Conservation (phyloP, 2,888 invertebrate species). For the Pseudococcus longispinus region DNA sequence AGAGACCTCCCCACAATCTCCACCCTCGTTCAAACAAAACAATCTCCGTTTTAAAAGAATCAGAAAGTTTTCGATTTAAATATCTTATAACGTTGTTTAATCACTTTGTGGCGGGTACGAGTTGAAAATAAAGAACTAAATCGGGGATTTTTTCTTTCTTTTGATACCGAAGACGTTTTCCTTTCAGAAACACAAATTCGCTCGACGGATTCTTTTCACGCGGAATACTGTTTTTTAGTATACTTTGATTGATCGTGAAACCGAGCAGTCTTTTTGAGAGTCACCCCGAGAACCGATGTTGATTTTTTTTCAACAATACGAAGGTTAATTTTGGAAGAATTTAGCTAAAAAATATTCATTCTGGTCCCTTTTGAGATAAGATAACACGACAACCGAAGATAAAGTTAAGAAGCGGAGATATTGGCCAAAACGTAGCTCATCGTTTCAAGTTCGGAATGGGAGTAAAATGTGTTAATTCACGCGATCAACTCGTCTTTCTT, state of each 20-base stretch:
- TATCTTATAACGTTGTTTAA: slow-evolving; percentile 16
- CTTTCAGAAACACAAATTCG: not conserved
- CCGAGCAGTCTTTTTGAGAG: not conserved
- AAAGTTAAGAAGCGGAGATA: no score
- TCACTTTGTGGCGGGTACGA: not conserved
- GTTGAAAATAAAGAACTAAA: not conserved
- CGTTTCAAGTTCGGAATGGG: not conserved
- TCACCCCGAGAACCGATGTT: not conserved
- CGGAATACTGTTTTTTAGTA: not conserved
- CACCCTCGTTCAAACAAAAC: not conserved
- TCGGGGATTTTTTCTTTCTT: not conserved
- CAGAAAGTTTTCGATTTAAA: slow-evolving; percentile 22
- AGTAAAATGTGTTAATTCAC: not conserved
- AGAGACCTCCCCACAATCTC: not conserved
- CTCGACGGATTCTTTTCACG: not conserved
- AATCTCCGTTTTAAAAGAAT: slow-evolving; percentile 46
- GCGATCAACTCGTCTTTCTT: not conserved
- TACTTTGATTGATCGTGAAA: not conserved
- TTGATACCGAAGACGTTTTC: not conserved
- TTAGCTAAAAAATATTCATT: not conserved
- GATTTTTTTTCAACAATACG: not conserved
- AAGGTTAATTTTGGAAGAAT: not conserved
- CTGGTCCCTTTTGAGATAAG: not conserved
- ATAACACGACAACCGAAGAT: no score
- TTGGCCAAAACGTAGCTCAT: not conserved